Base-by-base conservation (phyloP, 2,888 invertebrate species). In the Pyrrhia umbra region DNA sequence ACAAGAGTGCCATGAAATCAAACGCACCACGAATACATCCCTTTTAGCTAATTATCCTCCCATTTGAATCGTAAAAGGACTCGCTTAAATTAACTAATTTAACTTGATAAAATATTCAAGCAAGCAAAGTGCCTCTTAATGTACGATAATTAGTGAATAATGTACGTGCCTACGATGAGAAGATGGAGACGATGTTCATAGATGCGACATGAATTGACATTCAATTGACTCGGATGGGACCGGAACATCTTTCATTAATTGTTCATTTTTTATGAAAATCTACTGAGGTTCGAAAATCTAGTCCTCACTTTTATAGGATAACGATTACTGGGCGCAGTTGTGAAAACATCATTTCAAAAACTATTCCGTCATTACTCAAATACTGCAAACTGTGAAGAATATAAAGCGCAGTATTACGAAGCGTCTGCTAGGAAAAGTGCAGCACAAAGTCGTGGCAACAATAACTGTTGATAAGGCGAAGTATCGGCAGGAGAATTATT, bases 401-500 rank as follows among this genome's bases (percentile, higher is more conserved):
- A 15, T 6, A 18, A 23, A 34, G 30, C 13, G 8, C 1, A 45
- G 15, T 39, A 13, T 23, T 20, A 51, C 21, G 21, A 25, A 46
- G 20, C 13, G 21, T 9, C 39, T 1, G 6, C 9, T 60, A 34
- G 15, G 23, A 20, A 15, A 30, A 68, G 56, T 67, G 46, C 37
- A 47, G 9, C 30, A 25, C 34, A 25, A 71, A 59, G 65, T 64
- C 10, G 21, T 21, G 49, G 10, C 40, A 50, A 77, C 73, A 64
- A 72, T 77, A 77, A 72, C 77, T 42, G 56, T 30, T 57, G 65
- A 58, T 72, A 58, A 43, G 54, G 39, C 54, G 34, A 51, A 58
- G 62, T 71, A 69, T 64, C 66, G 60, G 52, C 60, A 37, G 51
- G 64, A 68, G 59, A 74, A 79, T 79, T 71, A 83, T 83, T 79